phyloP scores from a whole-genome alignment of 2,797 vertebrate species.

The Poecilia velifera region DNA sequence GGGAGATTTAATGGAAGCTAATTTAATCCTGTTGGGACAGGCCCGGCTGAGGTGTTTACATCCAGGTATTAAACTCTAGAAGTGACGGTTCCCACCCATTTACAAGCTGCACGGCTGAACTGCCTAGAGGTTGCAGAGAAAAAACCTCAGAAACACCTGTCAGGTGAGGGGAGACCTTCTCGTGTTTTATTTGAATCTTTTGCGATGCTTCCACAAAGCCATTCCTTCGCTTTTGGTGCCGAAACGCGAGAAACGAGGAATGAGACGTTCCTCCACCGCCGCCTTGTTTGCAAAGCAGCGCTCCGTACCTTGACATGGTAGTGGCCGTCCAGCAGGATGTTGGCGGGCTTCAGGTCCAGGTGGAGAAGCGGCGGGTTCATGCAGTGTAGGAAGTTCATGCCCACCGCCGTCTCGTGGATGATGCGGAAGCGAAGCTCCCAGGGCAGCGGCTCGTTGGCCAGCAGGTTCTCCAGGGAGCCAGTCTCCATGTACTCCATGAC shows the following conservation, averaged over 20 bases:
- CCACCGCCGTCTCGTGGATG: constrained; percentile 95
- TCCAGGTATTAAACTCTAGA: constrained; percentile 69
- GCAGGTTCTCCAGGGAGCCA: constrained; percentile 92
- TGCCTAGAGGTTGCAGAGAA: constrained; percentile 53
- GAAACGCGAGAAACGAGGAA: background rate
- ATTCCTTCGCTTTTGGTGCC: background rate
- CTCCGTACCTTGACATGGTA: constrained; percentile 92
- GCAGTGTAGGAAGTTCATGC: constrained; percentile 99
- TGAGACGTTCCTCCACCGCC: too few relatives aligned
- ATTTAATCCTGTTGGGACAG: constrained; percentile 76
- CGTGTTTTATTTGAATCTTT: background rate
- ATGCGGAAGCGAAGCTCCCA: constrained; percentile 97
- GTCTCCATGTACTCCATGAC: constrained; percentile 99
- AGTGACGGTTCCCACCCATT: constrained; percentile 74
- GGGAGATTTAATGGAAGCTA: constrained; percentile 63
- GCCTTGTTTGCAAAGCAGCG: background rate
- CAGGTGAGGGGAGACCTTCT: background rate
- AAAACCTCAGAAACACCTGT: constrained; percentile 57
- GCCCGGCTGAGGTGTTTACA: constrained; percentile 81
- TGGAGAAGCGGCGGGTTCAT: constrained; percentile 96
- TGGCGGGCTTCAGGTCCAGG: constrained; percentile 96
- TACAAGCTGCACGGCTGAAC: constrained; percentile 54
- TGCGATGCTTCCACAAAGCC: background rate
- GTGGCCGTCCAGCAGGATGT: constrained; percentile 97
- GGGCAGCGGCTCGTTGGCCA: constrained; percentile 90